Evolutionary conservation across 2,797 vertebrate genomes (phyloP), one percentile per base, ranked within the genome.

Genomic region (Lithobates pipiens): DNA sequence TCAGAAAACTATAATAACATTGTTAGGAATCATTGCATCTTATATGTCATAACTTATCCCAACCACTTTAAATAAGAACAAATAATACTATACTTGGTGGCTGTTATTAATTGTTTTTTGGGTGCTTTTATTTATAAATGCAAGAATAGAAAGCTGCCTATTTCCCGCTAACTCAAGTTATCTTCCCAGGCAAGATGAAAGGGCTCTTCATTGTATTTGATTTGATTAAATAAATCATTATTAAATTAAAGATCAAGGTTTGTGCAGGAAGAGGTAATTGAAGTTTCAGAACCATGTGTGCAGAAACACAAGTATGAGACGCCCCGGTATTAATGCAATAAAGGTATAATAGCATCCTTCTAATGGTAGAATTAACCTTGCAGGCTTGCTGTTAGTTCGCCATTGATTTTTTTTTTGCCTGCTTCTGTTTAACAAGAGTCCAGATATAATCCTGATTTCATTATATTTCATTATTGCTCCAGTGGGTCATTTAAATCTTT

Each of bases 241-340:
- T 85, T 85, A 81, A 68, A 85, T 85, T 85, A 80, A 76, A n/a
- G 77, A 85, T 85, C 84, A 85, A 85, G 34, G 72, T 44, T 80
- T 80, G 76, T 61, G 44, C 84, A 69, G 42, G 71, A 71, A 76
- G 70, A 80, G 73, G 80, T 80, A 85, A 85, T 85, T 85, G 63
- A 76, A 36, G 77, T 85, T 80, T 57, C 72, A 76, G 65, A 46
- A 34, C 77, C n/a, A 25, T 69, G 71, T 76, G 73, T 70, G 44
- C 80, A 63, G 73, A 81, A 80, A 85, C 50, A 65, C 70, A 69
- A 85, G 71, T 76, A 18, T 27, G 68, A 57, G 65, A 80, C 42
- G 77, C 39, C 67, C 71, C 36, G 11, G 72, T 69, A 29, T 80
- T 85, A 69, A 76, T 76, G 63, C 63, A 76, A 85, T 80, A 80